Percentiles rank a stretch among this genome's conserved stretches.
Conservation (phyloP, 1,140 invertebrate genomes). For the Harpegnathos saltator region DNA sequence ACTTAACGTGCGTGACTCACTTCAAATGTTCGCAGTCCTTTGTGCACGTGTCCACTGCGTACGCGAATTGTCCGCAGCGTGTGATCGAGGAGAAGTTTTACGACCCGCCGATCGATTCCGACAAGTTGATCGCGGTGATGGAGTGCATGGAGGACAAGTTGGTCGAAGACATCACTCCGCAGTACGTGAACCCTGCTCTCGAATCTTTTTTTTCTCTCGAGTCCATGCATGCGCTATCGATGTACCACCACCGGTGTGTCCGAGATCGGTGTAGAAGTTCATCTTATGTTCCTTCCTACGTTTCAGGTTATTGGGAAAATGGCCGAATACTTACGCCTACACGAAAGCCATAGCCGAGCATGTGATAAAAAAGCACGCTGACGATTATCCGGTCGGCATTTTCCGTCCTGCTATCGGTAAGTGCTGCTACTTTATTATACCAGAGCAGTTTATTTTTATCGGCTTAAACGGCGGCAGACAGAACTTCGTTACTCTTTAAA, state of each 20-base stretch:
- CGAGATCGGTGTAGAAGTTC: background rate
- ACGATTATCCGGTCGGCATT: slow-evolving; percentile 89
- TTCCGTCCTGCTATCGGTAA: slow-evolving; percentile 92
- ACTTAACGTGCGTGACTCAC: no score
- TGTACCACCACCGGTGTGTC: no score
- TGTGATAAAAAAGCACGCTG: slow-evolving; percentile 86
- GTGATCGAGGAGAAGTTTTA: slow-evolving; percentile 88
- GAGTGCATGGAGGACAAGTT: slow-evolving; percentile 89
- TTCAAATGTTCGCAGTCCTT: slow-evolving; percentile 84
- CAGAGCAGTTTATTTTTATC: no score
- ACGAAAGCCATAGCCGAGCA: slow-evolving; percentile 91
- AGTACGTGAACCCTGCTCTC: slow-evolving; percentile 81
- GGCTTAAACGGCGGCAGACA: no score
- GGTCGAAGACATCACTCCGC: slow-evolving; percentile 88
- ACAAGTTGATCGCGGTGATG: slow-evolving; percentile 88
- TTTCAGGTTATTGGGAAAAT: slow-evolving; percentile 85
- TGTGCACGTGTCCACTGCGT: slow-evolving; percentile 89
- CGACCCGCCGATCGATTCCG: slow-evolving; percentile 85
- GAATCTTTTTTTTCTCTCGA: background rate
- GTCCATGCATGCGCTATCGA: no score
- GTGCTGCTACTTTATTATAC: no score
- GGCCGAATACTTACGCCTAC: slow-evolving; percentile 91
- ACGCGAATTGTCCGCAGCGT: slow-evolving; percentile 87
- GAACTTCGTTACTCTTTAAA: no score
- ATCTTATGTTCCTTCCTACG: background rate